Base-by-base conservation (phyloP, 2,113 vertebrate species). In the Jaculus jaculus region DNA sequence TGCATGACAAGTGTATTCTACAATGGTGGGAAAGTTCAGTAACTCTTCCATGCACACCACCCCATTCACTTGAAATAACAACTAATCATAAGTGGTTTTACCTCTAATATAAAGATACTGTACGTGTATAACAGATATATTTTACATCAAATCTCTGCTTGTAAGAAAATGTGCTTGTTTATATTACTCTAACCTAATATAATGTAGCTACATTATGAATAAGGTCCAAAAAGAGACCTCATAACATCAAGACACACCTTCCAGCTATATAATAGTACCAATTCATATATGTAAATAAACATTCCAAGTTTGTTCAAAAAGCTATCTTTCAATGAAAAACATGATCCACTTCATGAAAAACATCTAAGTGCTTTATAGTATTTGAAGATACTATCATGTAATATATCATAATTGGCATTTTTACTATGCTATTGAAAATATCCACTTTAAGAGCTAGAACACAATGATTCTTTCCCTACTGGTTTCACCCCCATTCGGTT, bases 391-490 rank as follows among this genome's bases (percentile, higher is more conserved):
- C 32, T 93, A 51, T 92, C 51, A 93, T 72, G n/a, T 77, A 96
- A 87, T 95, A 94, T 63, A 84, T 93, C 92, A 87, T 80, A 93
- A 68, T 82, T 79, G 88, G 69, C 89, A 61, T 74, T 92, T 94
- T 95, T 94, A 94, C n/a, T 92, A 78, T 88, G 66, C 90, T 92
- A 89, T 82, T 93, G 84, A 90, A 96, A 95, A 96, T 83, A 78
- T 20, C 51, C 96, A 95, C 87, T 91, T 92, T 91, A 84, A 63
- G 94, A 96, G 60, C 18, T 87, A 9, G 54, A 83, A 13, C 94
- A 96, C 24, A 75, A 84, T 91, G 87, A 95, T 68, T 91, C 69
- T 79, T 93, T 95, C 74, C 86, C 75, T 87, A 84, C 58, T 87
- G 69, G 51, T 89, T 93, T 95, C 73, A 91, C 81, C 26, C n/a